Conservation (phyloP, 2,888 invertebrate species). For the Campoplex nolae region DNA sequence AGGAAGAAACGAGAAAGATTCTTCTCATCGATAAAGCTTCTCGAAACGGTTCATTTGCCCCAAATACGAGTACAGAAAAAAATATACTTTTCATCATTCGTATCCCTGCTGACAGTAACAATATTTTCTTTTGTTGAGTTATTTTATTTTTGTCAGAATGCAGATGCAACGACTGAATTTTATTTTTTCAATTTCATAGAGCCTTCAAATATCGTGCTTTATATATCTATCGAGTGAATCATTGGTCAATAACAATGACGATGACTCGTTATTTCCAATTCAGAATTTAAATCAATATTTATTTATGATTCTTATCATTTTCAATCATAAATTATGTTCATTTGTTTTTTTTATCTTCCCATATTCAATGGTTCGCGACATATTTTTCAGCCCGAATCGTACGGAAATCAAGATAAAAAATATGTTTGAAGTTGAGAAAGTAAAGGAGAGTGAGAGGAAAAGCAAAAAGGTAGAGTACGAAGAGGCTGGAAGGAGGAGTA, state of each 20-base stretch:
- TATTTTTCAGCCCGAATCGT: not conserved
- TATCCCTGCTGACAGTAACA: not conserved
- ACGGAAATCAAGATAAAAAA: not conserved
- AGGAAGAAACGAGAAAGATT: slow-evolving; percentile 20
- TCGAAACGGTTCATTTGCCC: slow-evolving; percentile 38
- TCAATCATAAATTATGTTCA: not conserved
- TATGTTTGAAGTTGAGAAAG: slow-evolving; percentile 13
- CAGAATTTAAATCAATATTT: not conserved
- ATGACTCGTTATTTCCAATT: not conserved
- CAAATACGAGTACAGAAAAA: not conserved
- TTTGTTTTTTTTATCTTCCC: not conserved
- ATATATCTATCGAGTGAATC: not conserved
- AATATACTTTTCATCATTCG: not conserved
- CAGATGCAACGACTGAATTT: not conserved
- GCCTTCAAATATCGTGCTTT: not conserved
- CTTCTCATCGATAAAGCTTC: not conserved
- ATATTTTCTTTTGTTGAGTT: not conserved
- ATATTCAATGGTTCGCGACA: not conserved
- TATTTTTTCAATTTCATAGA: not conserved
- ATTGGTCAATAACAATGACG: not conserved
- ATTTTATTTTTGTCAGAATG: not conserved
- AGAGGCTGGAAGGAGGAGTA: slow-evolving; percentile 36
- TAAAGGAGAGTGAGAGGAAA: slow-evolving; percentile 16
- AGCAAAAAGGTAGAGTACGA: slow-evolving; percentile 29
- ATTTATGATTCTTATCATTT: not conserved